Evolutionary conservation across 2,888 invertebrate genomes (phyloP).

Genomic region (Branchellion lobata): DNA sequence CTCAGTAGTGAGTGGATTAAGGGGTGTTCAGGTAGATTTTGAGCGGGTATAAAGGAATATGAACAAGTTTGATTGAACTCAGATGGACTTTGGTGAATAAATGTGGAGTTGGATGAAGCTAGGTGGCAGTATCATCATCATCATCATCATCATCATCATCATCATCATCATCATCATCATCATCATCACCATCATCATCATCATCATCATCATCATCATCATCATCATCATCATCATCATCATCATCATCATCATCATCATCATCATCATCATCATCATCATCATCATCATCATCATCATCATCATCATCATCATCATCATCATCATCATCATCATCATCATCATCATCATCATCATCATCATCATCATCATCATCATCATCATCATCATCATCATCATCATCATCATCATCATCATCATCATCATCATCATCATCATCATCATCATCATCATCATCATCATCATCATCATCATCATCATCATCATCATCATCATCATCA

Average conservation of each 20-base stretch:
- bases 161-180: conserved; percentile 18
- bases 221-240: conserved; percentile 38
- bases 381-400: not conserved
- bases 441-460: too few relatives aligned
- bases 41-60: too few relatives aligned
- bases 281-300: conserved; percentile 29
- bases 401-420: not conserved
- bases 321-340: conserved; percentile 2
- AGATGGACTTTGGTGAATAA: too few relatives aligned
- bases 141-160: conserved; percentile 30
- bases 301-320: conserved; percentile 28
- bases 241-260: not conserved
- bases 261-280: conserved; percentile 25
- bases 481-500: not conserved
- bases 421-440: not conserved
- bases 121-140: too few relatives aligned
- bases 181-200: not conserved
- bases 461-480: not conserved
- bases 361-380: not conserved
- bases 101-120: too few relatives aligned
- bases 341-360: not conserved
- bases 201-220: conserved; percentile 32
- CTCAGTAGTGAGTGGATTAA: too few relatives aligned
- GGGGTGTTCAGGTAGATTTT: too few relatives aligned
- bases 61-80: too few relatives aligned